Evolutionary conservation across 23 tunicate species (phyloP).

Genomic region (Botrylloides violaceus): DNA sequence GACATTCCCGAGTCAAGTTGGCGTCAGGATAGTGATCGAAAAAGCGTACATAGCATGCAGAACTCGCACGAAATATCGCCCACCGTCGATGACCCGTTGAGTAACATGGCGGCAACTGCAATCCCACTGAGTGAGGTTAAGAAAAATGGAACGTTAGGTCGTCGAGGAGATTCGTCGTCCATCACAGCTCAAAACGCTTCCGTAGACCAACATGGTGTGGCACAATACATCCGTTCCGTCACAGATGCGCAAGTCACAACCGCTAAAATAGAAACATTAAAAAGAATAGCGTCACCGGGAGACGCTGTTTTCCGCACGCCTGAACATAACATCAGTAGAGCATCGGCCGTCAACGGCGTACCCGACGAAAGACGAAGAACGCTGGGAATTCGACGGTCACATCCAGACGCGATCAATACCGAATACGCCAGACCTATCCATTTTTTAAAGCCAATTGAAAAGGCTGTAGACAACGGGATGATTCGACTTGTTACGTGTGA

Average conservation of each 20-base stretch:
- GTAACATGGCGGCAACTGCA: not conserved
- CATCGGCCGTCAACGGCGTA: not conserved
- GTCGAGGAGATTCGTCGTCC: not conserved
- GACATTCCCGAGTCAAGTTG: not conserved
- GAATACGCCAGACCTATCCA: constrained; percentile 23
- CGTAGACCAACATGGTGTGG: not conserved
- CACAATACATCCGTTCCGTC: not conserved
- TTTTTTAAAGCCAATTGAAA: constrained; percentile 23
- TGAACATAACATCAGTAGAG: not conserved
- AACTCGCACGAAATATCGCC: not conserved
- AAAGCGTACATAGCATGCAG: not conserved
- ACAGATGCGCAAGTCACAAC: not conserved
- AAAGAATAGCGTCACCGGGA: not conserved
- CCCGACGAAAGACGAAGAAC: constrained; percentile 17
- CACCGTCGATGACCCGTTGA: too few relatives aligned
- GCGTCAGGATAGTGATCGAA: not conserved
- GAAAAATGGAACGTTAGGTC: constrained; percentile 4
- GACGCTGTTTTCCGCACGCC: not conserved
- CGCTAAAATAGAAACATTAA: not conserved
- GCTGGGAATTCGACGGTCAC: constrained; percentile 3
- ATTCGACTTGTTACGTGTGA: constrained; percentile 24
- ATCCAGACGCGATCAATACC: not conserved
- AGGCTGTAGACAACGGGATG: constrained; percentile 29
- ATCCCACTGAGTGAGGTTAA: not conserved
- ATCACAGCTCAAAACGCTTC: not conserved